Evolutionary conservation across 1,140 invertebrate genomes (phyloP).

Genomic region (Danaus plexippus): DNA sequence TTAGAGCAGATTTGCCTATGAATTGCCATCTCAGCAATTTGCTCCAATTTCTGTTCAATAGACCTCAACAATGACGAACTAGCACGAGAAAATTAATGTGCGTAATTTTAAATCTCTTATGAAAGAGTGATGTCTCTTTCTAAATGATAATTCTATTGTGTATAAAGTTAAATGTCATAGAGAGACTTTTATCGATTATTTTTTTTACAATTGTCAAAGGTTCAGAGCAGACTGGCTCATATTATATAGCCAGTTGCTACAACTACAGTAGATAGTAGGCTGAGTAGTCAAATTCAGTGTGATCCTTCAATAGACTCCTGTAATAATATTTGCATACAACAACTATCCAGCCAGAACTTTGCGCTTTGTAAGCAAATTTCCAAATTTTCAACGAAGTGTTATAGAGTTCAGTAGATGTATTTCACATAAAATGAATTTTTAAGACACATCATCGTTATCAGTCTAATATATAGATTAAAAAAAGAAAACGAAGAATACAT

Average conservation of each 20-base stretch:
- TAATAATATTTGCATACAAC: constrained; percentile 69
- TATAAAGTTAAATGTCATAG: neutral
- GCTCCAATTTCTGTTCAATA: constrained; percentile 48
- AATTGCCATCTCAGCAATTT: constrained; percentile 57
- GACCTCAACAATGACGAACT: constrained; percentile 26
- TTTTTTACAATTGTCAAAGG: constrained; percentile 26
- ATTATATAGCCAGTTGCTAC: constrained; percentile 24
- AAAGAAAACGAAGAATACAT: too few species aligned
- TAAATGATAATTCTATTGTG: too few species aligned
- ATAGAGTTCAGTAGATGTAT: constrained; percentile 18
- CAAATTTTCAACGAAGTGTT: constrained; percentile 52
- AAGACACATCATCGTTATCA: too few species aligned
- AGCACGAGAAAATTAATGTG: constrained; percentile 13
- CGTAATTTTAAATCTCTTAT: constrained; percentile 3
- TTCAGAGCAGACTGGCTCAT: constrained; percentile 19
- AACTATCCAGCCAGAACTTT: constrained; percentile 51
- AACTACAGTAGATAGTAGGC: constrained; percentile 28
- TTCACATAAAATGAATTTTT: too few species aligned
- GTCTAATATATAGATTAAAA: too few species aligned
- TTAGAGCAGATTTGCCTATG: constrained; percentile 59
- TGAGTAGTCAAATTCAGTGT: constrained; percentile 46
- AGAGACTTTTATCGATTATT: constrained; percentile 12
- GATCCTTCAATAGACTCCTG: constrained; percentile 57
- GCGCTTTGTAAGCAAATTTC: constrained; percentile 61
- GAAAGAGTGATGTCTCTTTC: too few species aligned